Percentiles rank a stretch among this genome's conserved stretches.
Conservation (phyloP, 2,888 invertebrate species). For the Ptilodon capucinus region DNA sequence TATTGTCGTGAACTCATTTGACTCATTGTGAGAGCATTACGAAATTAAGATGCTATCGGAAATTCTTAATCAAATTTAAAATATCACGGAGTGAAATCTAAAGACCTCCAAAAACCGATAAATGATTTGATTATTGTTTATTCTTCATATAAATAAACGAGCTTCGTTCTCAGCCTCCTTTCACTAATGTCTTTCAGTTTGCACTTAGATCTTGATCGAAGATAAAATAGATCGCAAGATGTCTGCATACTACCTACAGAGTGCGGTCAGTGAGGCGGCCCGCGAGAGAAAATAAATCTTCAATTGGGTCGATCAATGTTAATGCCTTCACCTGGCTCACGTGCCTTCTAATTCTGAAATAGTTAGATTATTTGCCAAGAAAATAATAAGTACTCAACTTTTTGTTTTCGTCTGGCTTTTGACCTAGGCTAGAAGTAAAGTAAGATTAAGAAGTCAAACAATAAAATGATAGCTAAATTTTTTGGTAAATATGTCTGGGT, state of each 20-base stretch:
- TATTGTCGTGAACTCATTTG: too few relatives aligned
- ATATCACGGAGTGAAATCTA: slow-evolving; percentile 62
- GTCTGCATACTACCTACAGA: slow-evolving; percentile 62
- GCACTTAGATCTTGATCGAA: slow-evolving; percentile 68
- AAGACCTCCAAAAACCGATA: slow-evolving; percentile 58
- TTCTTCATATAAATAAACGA: slow-evolving; percentile 73
- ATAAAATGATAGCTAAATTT: too few relatives aligned
- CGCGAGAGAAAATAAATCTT: slow-evolving; percentile 77
- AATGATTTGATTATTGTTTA: slow-evolving; percentile 76
- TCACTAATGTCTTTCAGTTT: slow-evolving; percentile 76
- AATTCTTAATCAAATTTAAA: slow-evolving; percentile 58
- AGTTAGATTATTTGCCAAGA: slow-evolving; percentile 11
- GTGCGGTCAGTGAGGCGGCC: slow-evolving; percentile 63
- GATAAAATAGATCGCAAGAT: slow-evolving; percentile 78
- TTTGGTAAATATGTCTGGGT: too few relatives aligned
- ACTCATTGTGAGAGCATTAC: slow-evolving; percentile 4
- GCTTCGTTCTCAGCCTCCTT: slow-evolving; percentile 71
- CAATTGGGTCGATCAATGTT: slow-evolving; percentile 74
- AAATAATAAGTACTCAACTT: slow-evolving; percentile 4
- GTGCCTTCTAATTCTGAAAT: slow-evolving; percentile 10
- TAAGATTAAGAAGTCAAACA: too few relatives aligned
- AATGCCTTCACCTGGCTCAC: slow-evolving; percentile 7
- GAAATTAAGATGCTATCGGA: slow-evolving; percentile 40
- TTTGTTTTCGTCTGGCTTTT: slow-evolving; percentile 4
- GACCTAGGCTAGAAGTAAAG: too few relatives aligned